These are phyloP conservation scores for Anarhynchus alexandrinus DNA, from an alignment of 2,113 vertebrate genomes.

Conservation along the genomic window DNA sequence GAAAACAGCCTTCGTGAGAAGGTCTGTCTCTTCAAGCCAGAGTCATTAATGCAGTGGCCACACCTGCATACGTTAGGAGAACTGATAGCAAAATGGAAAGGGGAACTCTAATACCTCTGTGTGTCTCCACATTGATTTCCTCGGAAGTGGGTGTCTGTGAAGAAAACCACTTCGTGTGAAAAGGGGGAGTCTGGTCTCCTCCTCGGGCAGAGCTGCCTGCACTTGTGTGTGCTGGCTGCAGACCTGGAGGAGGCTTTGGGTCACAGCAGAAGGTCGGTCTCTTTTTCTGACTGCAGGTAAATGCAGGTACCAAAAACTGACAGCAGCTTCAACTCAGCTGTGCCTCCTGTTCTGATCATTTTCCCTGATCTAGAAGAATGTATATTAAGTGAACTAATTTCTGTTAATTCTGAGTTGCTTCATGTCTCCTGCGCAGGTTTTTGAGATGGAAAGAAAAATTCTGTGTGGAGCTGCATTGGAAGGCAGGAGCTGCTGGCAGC, in stretches of 20 bases:
- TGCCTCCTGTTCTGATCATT: fast-evolving
- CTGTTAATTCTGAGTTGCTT: not conserved
- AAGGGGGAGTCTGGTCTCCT: not conserved
- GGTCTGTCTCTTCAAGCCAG: not conserved
- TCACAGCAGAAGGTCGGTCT: not conserved
- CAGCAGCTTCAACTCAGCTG: fast-evolving
- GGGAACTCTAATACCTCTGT: not conserved
- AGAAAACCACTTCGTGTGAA: not conserved
- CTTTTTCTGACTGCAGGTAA: not conserved
- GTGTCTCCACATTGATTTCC: fast-evolving
- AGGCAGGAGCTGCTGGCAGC: not conserved
- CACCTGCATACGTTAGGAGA: not conserved
- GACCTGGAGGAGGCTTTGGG: not conserved
- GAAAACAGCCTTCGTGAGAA: not conserved
- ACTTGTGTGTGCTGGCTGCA: not conserved
- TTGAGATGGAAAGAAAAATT: not conserved
- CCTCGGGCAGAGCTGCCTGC: not conserved
- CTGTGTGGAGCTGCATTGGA: not conserved
- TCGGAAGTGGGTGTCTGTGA: not conserved
- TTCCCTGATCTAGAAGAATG: not conserved
- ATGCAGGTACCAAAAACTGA: not conserved
- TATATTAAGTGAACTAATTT: not conserved
- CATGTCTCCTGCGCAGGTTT: not conserved
- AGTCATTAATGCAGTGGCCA: not conserved
- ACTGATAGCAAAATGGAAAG: not conserved